Conservation (phyloP, 2,113 vertebrate genomes). For the Spermophilus dauricus region DNA sequence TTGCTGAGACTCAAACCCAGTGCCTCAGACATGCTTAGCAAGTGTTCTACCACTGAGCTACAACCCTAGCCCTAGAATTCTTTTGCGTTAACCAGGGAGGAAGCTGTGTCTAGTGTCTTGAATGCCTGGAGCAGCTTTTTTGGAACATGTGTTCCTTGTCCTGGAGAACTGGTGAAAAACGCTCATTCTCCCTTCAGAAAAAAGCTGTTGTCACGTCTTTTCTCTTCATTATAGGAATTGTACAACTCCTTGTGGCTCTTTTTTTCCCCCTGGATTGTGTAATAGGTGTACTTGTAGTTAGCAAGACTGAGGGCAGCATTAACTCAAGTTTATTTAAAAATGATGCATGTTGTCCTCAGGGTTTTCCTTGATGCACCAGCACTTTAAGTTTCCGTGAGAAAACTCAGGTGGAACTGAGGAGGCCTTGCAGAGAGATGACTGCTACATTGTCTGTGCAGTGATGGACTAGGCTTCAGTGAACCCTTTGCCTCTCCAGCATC, state of each 20-base stretch:
- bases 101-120: not conserved
- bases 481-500: fast-evolving
- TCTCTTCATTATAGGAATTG: not conserved
- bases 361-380: not conserved
- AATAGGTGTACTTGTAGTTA: not conserved
- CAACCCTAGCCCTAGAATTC: not conserved
- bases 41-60: too few relatives aligned
- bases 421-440: not conserved
- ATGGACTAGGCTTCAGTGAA: not conserved
- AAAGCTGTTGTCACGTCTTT: not conserved
- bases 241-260: too few relatives aligned
- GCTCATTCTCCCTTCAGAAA: not conserved
- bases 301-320: not conserved
- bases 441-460: not conserved
- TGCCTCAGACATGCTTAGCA: too few relatives aligned
- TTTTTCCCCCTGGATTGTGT: not conserved
- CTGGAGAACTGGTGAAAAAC: not conserved
- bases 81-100: not conserved
- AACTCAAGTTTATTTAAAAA: not conserved
- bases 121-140: not conserved
- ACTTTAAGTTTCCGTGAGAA: not conserved
- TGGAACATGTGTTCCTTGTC: not conserved
- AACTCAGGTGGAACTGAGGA: not conserved
- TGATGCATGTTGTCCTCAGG: not conserved
- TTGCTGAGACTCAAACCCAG: too few relatives aligned